Conservation (phyloP, 1,140 invertebrate species). For the Drosophila quadrilineata region DNA sequence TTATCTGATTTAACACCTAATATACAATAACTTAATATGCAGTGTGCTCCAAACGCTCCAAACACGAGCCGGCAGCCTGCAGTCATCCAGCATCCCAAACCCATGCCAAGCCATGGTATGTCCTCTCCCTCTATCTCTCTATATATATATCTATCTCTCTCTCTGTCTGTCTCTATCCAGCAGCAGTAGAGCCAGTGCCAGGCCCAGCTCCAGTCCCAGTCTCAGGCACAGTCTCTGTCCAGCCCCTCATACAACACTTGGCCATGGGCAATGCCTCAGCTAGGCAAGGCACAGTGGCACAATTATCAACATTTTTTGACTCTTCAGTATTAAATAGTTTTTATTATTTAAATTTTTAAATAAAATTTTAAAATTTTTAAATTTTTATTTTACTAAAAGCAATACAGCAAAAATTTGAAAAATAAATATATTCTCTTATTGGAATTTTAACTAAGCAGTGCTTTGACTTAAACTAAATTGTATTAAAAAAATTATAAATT, state of each 20-base stretch:
- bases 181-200: neutral
- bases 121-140: too few species aligned
- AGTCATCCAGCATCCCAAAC: conserved; percentile 69
- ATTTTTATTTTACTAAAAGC: neutral
- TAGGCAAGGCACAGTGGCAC: conserved; percentile 31
- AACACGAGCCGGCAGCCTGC: conserved; percentile 70
- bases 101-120: conserved; percentile 21
- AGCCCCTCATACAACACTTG: conserved; percentile 4
- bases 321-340: too few species aligned
- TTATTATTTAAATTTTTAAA: too few species aligned
- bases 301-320: too few species aligned
- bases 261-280: conserved; percentile 5
- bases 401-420: neutral
- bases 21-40: conserved; percentile 82
- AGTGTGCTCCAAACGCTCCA: conserved; percentile 72
- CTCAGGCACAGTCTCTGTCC: neutral
- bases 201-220: conserved; percentile 7
- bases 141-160: too few species aligned
- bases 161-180: too few species aligned
- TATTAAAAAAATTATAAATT: neutral
- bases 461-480: neutral
- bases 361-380: neutral
- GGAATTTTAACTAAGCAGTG: too few species aligned
- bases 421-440: too few species aligned
- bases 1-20: conserved; percentile 82